Evolutionary conservation across 2,113 vertebrate genomes (phyloP), one percentile per base, ranked within the genome.

Genomic region (Phylloscopus trochiloides): DNA sequence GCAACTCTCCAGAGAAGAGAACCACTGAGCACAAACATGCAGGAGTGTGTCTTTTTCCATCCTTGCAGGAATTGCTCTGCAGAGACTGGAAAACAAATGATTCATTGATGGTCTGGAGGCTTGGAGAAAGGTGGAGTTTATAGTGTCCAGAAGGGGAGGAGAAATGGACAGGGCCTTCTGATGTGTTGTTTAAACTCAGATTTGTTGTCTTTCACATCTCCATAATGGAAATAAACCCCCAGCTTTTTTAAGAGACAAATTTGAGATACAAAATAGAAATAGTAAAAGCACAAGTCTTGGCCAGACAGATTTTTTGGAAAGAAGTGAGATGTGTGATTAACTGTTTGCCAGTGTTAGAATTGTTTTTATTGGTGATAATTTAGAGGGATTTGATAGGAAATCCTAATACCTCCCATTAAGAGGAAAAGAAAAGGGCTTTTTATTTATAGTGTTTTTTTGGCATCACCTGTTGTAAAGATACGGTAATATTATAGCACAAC

Each of bases 1-100:
- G 59, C 91, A 81, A 0, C 61, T 80, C 48, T 75, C 50, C 52
- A 29, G 74, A 83, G 92, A 42, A 51, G 79, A 73, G 82, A 72
- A 54, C 40, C 76, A 61, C 70, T n/a, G 76, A 90, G 67, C 21
- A 57, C 12, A 47, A 63, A 52, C 58, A 17, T 45, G 66, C 57
- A 83, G 88, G 76, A 80, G 48, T 71, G 14, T 85, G 51, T 58
- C 84, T 97, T 90, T 94, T 85, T 86, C 88, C 79, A 75, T 82
- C 71, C 78, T 92, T 90, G 59, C 19, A 57, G 70, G 79, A 95
- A 79, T 73, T 76, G 15, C 67, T 90, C 59, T 1, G 3, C 51
- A 28, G 65, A 74, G 77, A 89, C 36, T 42, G 52, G 76, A 71
- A 94, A 89, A 91, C 84, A 94, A 89, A n/a, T 95, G 85, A 88